Evolutionary conservation across 2,888 invertebrate genomes (phyloP).

Genomic region (Meteorus colon): DNA sequence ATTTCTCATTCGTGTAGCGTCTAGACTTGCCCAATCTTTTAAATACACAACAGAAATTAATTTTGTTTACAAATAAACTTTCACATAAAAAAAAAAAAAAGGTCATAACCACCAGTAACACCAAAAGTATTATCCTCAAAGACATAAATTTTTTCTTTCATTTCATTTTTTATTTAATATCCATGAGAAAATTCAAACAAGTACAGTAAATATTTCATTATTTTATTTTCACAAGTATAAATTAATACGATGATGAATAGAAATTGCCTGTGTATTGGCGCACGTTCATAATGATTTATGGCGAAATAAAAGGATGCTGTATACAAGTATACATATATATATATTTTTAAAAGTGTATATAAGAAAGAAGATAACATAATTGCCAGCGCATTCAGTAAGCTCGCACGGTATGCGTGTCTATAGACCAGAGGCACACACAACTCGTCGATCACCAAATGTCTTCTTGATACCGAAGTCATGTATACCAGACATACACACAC

Average conservation of each 20-base stretch:
- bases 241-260: slow-evolving; percentile 35
- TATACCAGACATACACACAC: slow-evolving; percentile 26
- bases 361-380: slow-evolving; percentile 59
- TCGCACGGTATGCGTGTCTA: slow-evolving; percentile 57
- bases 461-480: slow-evolving; percentile 35
- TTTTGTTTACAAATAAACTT: too few species aligned
- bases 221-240: not conserved
- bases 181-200: not conserved
- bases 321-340: slow-evolving; percentile 10
- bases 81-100: too few species aligned
- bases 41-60: too few species aligned
- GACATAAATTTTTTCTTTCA: too few species aligned
- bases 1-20: too few species aligned
- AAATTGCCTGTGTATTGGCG: slow-evolving; percentile 25
- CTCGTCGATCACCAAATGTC: slow-evolving; percentile 42
- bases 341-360: slow-evolving; percentile 24
- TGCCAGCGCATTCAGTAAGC: slow-evolving; percentile 62
- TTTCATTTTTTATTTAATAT: not conserved
- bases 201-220: not conserved
- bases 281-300: slow-evolving; percentile 33
- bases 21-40: too few species aligned
- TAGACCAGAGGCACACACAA: slow-evolving; percentile 29
- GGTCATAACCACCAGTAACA: too few species aligned
- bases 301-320: slow-evolving; percentile 36
- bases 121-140: too few species aligned